Evolutionary conservation across 2,113 vertebrate genomes (phyloP).

Genomic region (Balaenoptera acutorostrata): DNA sequence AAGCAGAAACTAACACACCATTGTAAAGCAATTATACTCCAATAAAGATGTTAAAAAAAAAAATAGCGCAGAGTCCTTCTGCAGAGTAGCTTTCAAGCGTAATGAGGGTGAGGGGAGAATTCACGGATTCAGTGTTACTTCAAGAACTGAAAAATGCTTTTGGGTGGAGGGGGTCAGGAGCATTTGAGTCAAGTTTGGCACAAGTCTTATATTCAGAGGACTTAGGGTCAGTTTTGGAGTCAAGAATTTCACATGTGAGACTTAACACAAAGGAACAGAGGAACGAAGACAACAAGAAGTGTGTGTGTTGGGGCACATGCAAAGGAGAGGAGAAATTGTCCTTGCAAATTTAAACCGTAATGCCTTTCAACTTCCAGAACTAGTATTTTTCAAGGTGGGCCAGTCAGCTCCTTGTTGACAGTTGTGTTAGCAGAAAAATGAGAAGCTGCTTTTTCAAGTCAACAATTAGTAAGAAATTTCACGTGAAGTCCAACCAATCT

Average conservation of each 20-base stretch:
- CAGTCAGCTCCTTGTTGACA: not conserved
- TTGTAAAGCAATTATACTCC: too few relatives aligned
- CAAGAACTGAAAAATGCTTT: not conserved
- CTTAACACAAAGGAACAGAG: not conserved
- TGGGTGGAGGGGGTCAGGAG: not conserved
- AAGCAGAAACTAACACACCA: too few relatives aligned
- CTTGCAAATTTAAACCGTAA: not conserved
- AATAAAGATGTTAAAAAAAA: too few relatives aligned
- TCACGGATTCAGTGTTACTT: not conserved
- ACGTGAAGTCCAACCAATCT: not conserved
- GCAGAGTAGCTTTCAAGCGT: not conserved
- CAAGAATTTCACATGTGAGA: not conserved
- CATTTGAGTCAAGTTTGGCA: not conserved
- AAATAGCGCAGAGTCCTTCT: not conserved
- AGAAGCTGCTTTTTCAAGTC: not conserved
- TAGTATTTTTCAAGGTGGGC: not conserved
- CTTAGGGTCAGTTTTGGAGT: not conserved
- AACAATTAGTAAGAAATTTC: conserved; percentile 1
- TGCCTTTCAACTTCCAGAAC: not conserved
- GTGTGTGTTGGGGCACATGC: not conserved
- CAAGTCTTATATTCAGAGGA: not conserved
- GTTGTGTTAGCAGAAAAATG: not conserved
- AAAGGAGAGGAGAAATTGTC: not conserved
- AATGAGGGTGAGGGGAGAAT: not conserved
- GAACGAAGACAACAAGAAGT: not conserved